Base-by-base conservation (phyloP, 2,797 vertebrate genomes). In the Rhinogobio ventralis region DNA sequence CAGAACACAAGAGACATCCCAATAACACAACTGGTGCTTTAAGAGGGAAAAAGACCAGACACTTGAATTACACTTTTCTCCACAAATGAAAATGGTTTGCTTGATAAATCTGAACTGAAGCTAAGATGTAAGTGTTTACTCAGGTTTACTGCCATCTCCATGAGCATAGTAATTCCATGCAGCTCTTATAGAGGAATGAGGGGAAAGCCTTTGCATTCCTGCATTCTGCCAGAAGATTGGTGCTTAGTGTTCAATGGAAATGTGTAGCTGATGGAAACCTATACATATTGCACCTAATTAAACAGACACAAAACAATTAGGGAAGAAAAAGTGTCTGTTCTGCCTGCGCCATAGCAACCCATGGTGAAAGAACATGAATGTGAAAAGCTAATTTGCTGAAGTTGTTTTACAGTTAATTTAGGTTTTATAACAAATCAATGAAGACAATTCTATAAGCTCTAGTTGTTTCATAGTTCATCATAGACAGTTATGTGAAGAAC, bases 21-120 rank as follows among this genome's bases (percentile, higher is more conserved):
- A 39, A 74, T 57, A 46, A 28, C 25, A 77, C 75, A 74, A 42
- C 80, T 72, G 85, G 83, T 87, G 83, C 86, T 87, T 79, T 62
- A 81, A 42, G 66, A 74, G 69, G 73, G n/a, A 60, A 46, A 66
- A 77, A 45, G 23, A 53, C 28, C 72, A 36, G 74, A 72, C 45
- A 68, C 86, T 79, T 83, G 62, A 83, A 45, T 23, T 23, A 25
- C 20, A n/a, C 67, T 64, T 30, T 72, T 66, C 28, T 42, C 55
- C 15, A 76, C 36, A 69, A 75, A 66, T 14, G 28, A 49, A 57
- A 42, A 55, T 25, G 64, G 39, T 75, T 83, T 42, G 23, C 30
- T 36, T 75, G 73, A 66, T 51, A n/a, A 45, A 67, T 86, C 71
- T 77, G 72, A 68, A 66, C 13, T 72, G 71, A 88, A 81, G 66